Evolutionary conservation across 1,140 invertebrate species (phyloP), one percentile per base, ranked within the genome.

Genomic region (Dryas iulia): DNA sequence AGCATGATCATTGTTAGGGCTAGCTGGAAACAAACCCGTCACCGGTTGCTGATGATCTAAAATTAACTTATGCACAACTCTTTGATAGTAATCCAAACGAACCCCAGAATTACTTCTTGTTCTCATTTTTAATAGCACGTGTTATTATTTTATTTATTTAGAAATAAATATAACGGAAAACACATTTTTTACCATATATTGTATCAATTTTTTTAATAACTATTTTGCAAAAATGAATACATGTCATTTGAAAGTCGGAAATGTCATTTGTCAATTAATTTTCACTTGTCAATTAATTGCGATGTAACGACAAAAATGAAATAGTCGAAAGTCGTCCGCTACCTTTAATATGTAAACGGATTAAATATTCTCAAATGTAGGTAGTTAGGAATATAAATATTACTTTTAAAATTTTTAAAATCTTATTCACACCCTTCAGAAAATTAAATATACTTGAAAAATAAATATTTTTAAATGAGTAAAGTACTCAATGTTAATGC

Each of bases 31-130:
- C 24, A 99, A 92, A 11, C 98, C 98, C 64, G 98, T 99, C 0
- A 99, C 97, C 23, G 98, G 97, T 92, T 99, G 96, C 94, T 99
- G 98, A 87, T 98, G 95, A 71, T 95, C 95, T 91, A 99, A 95
- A 83, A 99, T 99, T 67, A 98, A 95, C 89, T 96, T 97, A 69
- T 98, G 96, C 2, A 99, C 96, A 66, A 98, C 94, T 65, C 97
- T 93, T 79, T 99, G 97, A 84, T 98, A 99, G 88, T 98, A 98
- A 90, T 99, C 98, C 85, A 99, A 91, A 63, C 97, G 95, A 26
- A 98, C 97, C 3, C 98, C 97, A 0, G 98, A 98, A 94, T 98
- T 98, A 90, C 97, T 98, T 80, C 98, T 94, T 78, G 96, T 98
- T 81, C 98, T 94, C 97, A 98, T 98, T 81, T 91, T 93, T 70